These are phyloP conservation scores for Phalloptychus januarius DNA, from an alignment of 2,797 vertebrate species.

Conservation along the genomic window DNA sequence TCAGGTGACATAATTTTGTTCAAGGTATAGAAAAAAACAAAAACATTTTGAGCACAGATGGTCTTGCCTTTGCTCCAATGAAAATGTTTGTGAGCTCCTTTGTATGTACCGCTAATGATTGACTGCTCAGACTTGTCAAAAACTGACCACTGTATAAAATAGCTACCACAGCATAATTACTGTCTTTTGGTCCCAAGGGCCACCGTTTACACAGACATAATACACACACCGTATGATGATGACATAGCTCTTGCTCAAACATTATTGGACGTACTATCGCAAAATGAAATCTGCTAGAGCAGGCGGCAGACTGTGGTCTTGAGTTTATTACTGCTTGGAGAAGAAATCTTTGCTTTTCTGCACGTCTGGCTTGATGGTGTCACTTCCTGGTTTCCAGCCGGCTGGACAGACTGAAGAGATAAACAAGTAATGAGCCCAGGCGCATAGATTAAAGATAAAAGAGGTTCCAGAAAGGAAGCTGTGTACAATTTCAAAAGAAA, in stretches of 20 bases:
- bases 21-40: slow-evolving; percentile 13
- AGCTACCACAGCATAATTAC: slow-evolving; percentile 21
- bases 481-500: not conserved
- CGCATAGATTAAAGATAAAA: slow-evolving; percentile 19
- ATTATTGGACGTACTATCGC: slow-evolving; percentile 52
- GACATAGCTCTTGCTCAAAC: slow-evolving; percentile 33
- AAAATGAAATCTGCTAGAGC: slow-evolving; percentile 62
- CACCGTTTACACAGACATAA: slow-evolving; percentile 36
- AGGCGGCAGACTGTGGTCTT: slow-evolving; percentile 63
- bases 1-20: slow-evolving; percentile 24
- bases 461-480: slow-evolving; percentile 8
- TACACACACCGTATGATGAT: slow-evolving; percentile 19
- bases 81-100: slow-evolving; percentile 12
- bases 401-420: slow-evolving; percentile 92
- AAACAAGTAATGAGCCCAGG: slow-evolving; percentile 57
- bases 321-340: slow-evolving; percentile 88
- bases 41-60: not conserved
- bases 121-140: slow-evolving; percentile 19
- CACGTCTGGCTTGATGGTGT: slow-evolving; percentile 97
- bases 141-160: slow-evolving; percentile 10
- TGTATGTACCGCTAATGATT: slow-evolving; percentile 15
- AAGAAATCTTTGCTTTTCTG: slow-evolving; percentile 97
- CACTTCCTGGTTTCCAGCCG: slow-evolving; percentile 97
- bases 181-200: slow-evolving; percentile 34
- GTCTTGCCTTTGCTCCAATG: slow-evolving; percentile 11